Evolutionary conservation across 2,888 invertebrate species (phyloP), one percentile per base, ranked within the genome.

Genomic region (Leuctra nigra): DNA sequence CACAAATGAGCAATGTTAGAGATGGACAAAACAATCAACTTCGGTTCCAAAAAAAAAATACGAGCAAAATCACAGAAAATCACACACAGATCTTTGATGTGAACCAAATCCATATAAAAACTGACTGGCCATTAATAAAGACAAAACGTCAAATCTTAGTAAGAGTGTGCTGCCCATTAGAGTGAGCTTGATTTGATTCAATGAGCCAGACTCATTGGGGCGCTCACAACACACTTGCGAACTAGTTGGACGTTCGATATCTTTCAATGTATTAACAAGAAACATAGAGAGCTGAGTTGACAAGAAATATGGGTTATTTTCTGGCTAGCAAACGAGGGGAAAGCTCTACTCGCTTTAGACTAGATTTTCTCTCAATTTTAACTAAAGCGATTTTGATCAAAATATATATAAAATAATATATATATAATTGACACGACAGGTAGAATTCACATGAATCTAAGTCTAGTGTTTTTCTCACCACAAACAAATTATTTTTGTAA

Each of bases 51-150:
- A 29, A 6, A 29, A 7, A 7, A 29, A 7, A 11, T 29, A 29
- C 29, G 11, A 29, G 11, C 29, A 29, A 29, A 29, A 6, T 7
- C 6, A 29, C 29, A 20, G 22, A 16, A 16, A 50, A 50, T 13
- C 29, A 33, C 50, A 50, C 50, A 50, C 16, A 35, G 35, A 41
- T 16, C 22, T 50, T 50, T 33, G 16, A 50, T 50, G 50, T 50
- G 50, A 50, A 50, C 50, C 50, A 35, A 50, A 50, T 50, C 50
- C 50, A 50, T 50, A 22, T 50, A 50, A 33, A 44, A 39, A 41
- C 20, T 23, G 44, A 44, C 44, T 44, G 44, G 23, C 50, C 50
- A 33, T 35, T 20, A 25, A 48, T 7, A 33, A 14, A 48, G 20
- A 33, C 20, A 48, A 29, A 50, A 20, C 35, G 13, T 35, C 20